Base-by-base conservation (phyloP, 2,113 vertebrate genomes). In the Zeus faber region DNA sequence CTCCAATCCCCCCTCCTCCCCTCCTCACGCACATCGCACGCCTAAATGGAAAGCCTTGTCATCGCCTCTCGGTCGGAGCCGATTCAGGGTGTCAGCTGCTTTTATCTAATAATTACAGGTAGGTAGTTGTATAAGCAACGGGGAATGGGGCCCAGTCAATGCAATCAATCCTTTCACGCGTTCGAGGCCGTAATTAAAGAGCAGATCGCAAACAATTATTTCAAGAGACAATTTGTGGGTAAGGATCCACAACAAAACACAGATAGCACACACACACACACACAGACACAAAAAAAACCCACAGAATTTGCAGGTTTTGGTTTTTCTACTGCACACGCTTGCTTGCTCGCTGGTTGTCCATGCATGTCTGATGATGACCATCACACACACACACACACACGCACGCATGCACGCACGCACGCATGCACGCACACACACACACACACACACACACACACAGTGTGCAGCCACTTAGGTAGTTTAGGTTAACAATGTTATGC, bases 1-100 rank as follows among this genome's bases (percentile, higher is more conserved):
- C n/a, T n/a, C n/a, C n/a, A n/a, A n/a, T n/a, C 27, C 18, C 57
- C 54, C 70, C 41, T n/a, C 7, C 62, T 54, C 47, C 56, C 74
- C 61, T 60, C 37, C 49, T 70, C 17, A 8, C 44, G 43, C 51
- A 39, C 70, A 44, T 58, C 60, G 35, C 35, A 37, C 46, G 24
- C 33, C 79, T 87, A 85, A 90, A 90, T 86, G 76, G 79, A 72
- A 56, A 17, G 57, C 69, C 62, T 82, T 89, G 86, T 88, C 70
- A 67, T 63, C 49, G 33, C 40, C 58, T 66, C 63, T 52, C 45
- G 57, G 41, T 51, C 67, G 43, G 58, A 58, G 70, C 60, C 72
- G 74, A 74, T 81, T 85, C 74, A 77, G 70, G 72, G 50, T 44
- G 63, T 84, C 72, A 76, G 81, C 82, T 87, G 81, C 66, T 53